Evolutionary conservation across 2,113 vertebrate genomes (phyloP), one percentile per base, ranked within the genome.

Genomic region (Proterorhinus semilunaris): DNA sequence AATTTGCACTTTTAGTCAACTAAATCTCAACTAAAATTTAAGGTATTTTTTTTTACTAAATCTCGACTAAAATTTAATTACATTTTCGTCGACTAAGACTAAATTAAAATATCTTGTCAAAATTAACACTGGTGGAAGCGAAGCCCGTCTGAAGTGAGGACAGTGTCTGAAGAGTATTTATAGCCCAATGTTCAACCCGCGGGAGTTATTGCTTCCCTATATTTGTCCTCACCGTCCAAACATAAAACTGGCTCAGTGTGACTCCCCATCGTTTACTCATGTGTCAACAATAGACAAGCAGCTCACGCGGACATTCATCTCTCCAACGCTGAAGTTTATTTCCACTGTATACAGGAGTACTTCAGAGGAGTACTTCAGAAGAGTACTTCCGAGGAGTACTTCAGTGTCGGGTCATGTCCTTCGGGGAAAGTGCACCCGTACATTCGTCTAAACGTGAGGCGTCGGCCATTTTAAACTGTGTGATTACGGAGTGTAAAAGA

Each of bases 331-430:
- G 65, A 53, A 66, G 27, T 36, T 36, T 36, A 36, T 3, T 36
- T 1, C 21, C 21, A 21, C 21, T 21, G 21, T 21, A 21, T 21
- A 2, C 21, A 21, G 27, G 70, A 64, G 85, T 70, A 72, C 78
- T 44, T 72, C 16, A 62, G 57, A 49, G 72, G 79, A 81, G 81
- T 86, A 75, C 4, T 6, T 10, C 8, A n/a, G n/a, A n/a, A n/a
- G 70, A 64, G 85, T 70, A 72, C 78, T 44, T 72, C 16, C 59
- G 57, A 49, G 72, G 79, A 81, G 81, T 86, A 75, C 4, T 6
- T 10, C 8, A n/a, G 11, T 62, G n/a, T 1, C 21, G 43, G 43
- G 57, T 85, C 65, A 54, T 63, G 46, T 77, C 52, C 66, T 62
- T 43, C 54, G 52, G 48, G 67, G 13, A 15, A 50, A 75, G 73